Evolutionary conservation across 2,888 invertebrate genomes (phyloP), one percentile per base, ranked within the genome.

Genomic region (Eudemis profundana): DNA sequence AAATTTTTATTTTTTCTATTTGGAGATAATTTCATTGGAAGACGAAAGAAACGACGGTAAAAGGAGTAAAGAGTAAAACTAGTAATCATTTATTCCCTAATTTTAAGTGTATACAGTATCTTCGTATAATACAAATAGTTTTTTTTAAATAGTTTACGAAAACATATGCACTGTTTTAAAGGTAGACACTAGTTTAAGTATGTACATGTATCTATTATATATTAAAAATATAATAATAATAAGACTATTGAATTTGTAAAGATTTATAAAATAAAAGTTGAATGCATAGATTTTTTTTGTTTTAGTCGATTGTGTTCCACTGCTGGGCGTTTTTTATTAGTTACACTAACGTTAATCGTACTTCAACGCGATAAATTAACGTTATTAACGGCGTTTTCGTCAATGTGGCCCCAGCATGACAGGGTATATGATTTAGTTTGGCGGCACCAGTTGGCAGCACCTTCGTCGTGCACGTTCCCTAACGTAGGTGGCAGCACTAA

Each of bases 201-300:
- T 46, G 15, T 61, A 61, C 36, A 54, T 36, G 36, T 54, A 47
- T 61, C 10, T 33, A 50, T 27, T 12, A 40, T 27, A 36, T 49
- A 49, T 38, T 33, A 23, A 53, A 53, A 27, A 23, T 47, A 33
- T 57, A 19, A 29, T 10, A 33, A 38, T 49, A 42, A 38, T 64
- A 64, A 64, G 64, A 46, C 36, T 51, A 64, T 64, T 64, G 64
- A 64, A 64, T 64, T 64, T 64, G 64, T 64, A 64, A 64, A 64
- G 64, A 59, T 64, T 64, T 64, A 64, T 64, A 64, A 44, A 63
- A 64, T 51, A 51, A 57, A 54, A 56, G 56, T 56, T 54, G 42
- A 29, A 56, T 29, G n/a, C n/a, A 27, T 29, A 44, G n/a, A 14
- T 14, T 42, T 14, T 10, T 54, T 19, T 17, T 19, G 15, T 50